Evolutionary conservation across 1,140 invertebrate genomes (phyloP).

Genomic region (Achatina immaculata): DNA sequence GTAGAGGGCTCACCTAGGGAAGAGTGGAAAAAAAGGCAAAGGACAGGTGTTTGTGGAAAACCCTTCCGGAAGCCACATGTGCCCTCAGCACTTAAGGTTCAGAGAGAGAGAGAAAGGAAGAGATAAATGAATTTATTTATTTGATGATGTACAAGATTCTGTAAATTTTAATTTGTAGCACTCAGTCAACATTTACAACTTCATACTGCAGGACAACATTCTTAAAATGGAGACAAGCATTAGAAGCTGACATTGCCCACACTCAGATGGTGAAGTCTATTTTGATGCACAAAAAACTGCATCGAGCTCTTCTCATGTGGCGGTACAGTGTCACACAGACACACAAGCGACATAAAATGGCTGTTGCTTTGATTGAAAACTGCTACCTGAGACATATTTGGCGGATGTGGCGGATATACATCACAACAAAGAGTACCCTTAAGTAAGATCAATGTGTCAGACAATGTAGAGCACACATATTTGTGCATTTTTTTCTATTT

Average conservation of each 20-base stretch:
- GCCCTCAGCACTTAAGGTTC: too few relatives aligned
- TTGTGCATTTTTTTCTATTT: background rate
- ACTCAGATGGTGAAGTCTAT: constrained; percentile 11
- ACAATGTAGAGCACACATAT: background rate
- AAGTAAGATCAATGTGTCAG: constrained; percentile 26
- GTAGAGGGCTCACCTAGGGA: too few relatives aligned
- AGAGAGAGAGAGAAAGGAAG: too few relatives aligned
- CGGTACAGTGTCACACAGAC: constrained; percentile 29
- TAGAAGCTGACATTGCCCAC: constrained; percentile 19
- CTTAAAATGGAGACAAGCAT: constrained; percentile 16
- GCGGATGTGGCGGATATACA: constrained; percentile 19
- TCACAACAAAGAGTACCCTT: background rate
- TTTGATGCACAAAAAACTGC: constrained; percentile 28
- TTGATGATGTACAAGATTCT: background rate
- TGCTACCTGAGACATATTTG: constrained; percentile 31
- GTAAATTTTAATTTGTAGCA: background rate
- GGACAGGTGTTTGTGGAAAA: too few relatives aligned
- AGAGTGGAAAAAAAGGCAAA: too few relatives aligned
- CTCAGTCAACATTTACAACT: background rate
- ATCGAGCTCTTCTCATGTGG: constrained; percentile 33
- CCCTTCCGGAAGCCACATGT: too few relatives aligned
- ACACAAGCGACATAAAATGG: constrained; percentile 21
- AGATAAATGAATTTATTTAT: background rate
- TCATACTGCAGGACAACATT: constrained; percentile 32
- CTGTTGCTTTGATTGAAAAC: constrained; percentile 37